Evolutionary conservation across 1,140 invertebrate species (phyloP).

Genomic region (Euwallacea similis): DNA sequence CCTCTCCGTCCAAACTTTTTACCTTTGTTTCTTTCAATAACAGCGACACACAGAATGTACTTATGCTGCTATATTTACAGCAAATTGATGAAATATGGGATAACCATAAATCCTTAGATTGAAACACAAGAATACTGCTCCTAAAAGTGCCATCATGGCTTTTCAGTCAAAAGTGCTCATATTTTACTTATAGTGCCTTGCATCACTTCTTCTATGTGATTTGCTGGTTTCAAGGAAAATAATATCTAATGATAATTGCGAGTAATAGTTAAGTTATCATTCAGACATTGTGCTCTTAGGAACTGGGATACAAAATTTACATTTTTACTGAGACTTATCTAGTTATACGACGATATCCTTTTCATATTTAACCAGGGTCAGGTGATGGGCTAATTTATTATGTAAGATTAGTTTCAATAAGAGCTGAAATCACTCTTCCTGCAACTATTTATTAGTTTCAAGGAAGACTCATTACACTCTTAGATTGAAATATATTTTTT

Average conservation of each 20-base stretch:
- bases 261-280: no score
- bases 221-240: slow-evolving; percentile 17
- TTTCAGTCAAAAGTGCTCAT: slow-evolving; percentile 37
- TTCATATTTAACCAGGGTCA: slow-evolving; percentile 22
- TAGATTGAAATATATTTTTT: slow-evolving; percentile 32
- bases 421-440: slow-evolving; percentile 30
- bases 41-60: no score
- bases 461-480: slow-evolving; percentile 31
- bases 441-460: slow-evolving; percentile 35
- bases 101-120: slow-evolving; percentile 12
- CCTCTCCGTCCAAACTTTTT: not conserved
- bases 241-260: not conserved
- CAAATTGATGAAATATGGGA: no score
- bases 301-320: not conserved
- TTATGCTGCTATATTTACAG: no score
- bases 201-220: slow-evolving; percentile 16
- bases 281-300: not conserved
- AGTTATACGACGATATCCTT: slow-evolving; percentile 2
- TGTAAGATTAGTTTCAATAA: slow-evolving; percentile 5
- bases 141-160: slow-evolving; percentile 28
- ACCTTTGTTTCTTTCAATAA: slow-evolving; percentile 2
- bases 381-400: slow-evolving; percentile 38
- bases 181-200: slow-evolving; percentile 4
- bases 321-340: not conserved
- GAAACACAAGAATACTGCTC: not conserved